A percentile compares a stretch with the other conserved stretches of the same genome.
Conservation (phyloP, 2,797 vertebrate genomes). For the Acropternis orthonyx region DNA sequence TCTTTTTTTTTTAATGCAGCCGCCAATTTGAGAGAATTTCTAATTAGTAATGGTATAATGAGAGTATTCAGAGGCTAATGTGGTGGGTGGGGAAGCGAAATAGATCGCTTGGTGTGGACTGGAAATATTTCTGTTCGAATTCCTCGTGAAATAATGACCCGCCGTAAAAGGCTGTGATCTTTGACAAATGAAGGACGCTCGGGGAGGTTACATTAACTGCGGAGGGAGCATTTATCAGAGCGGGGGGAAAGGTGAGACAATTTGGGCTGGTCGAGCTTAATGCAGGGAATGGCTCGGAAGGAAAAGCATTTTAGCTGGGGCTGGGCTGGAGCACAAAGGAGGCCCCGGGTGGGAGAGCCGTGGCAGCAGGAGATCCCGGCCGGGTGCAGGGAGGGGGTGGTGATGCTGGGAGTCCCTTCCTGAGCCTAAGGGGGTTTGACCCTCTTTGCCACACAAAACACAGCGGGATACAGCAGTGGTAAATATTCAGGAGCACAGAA, state of each 20-base stretch:
- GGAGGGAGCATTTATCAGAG: conserved; percentile 29
- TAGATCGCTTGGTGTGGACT: conserved; percentile 80
- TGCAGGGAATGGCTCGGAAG: not conserved
- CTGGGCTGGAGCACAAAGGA: not conserved
- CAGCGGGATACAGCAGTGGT: not conserved
- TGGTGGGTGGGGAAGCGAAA: conserved; percentile 83
- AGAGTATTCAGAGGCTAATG: conserved; percentile 93
- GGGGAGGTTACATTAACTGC: conserved; percentile 56
- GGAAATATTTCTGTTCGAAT: conserved; percentile 71
- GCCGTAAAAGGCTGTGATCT: conserved; percentile 58
- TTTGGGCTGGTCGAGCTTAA: not conserved
- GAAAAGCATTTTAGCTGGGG: not conserved
- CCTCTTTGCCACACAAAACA: not conserved
- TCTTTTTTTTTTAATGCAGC: conserved; percentile 93
- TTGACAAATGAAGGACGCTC: conserved; percentile 69
- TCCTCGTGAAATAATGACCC: conserved; percentile 70
- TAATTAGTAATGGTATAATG: conserved; percentile 99
- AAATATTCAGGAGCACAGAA: not conserved
- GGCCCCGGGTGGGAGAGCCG: not conserved
- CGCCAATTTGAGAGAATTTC: conserved; percentile 96
- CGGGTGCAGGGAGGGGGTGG: not conserved
- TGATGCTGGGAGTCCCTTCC: not conserved
- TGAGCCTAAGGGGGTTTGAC: fast-evolving
- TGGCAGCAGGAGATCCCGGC: not conserved
- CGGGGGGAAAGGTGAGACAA: conserved; percentile 1